These are phyloP conservation scores for Nothocercus julius DNA, from an alignment of 2,113 vertebrate genomes.

Conservation along the genomic window DNA sequence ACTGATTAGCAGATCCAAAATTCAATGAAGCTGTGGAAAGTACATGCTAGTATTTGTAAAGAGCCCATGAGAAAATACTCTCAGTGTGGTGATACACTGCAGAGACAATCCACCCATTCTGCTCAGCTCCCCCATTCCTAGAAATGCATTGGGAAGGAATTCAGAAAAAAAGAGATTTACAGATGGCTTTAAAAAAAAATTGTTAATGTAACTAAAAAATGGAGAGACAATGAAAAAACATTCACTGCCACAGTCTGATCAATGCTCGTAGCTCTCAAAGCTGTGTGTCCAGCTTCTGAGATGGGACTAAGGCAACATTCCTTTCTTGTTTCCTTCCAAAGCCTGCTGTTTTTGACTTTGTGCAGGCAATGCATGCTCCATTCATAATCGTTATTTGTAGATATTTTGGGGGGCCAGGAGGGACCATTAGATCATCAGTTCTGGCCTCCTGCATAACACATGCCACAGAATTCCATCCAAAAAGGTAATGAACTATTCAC, in stretches of 20 bases:
- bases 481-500: conserved; percentile 62
- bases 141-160: neutral
- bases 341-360: conserved; percentile 21
- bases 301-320: conserved; percentile 14
- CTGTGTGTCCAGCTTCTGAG: neutral
- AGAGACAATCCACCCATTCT: fast-evolving
- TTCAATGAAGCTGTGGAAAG: neutral
- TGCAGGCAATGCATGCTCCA: conserved; percentile 50
- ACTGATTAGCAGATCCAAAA: neutral
- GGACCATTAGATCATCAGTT: conserved; percentile 59
- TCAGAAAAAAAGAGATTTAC: neutral
- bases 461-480: conserved; percentile 32
- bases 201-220: neutral
- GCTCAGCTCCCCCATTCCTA: neutral
- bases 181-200: neutral
- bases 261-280: fast-evolving
- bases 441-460: conserved; percentile 47
- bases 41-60: neutral
- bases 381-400: conserved; percentile 20
- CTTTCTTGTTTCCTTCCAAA: conserved; percentile 37
- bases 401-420: conserved; percentile 38
- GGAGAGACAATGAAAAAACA: neutral
- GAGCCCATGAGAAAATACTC: neutral
- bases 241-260: neutral
- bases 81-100: fast-evolving